Conservation (phyloP, 2,797 vertebrate species). For the Hippopotamyrus pictus region DNA sequence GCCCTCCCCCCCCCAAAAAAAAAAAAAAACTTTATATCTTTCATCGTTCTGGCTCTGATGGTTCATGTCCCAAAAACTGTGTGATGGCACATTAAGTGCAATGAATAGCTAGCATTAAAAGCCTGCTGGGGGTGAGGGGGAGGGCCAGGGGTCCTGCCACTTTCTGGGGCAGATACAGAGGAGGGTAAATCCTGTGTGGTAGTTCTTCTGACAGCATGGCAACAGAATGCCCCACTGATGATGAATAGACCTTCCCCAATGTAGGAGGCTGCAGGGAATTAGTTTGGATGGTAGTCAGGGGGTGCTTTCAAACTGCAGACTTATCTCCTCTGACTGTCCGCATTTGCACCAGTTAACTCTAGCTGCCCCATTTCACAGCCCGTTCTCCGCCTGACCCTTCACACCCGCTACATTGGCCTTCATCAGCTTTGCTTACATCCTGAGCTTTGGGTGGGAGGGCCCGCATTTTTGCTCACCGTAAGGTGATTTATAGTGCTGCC, state of each 20-base stretch:
- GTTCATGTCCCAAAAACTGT: neutral
- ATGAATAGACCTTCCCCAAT: neutral
- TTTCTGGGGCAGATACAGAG: neutral
- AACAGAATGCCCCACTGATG: neutral
- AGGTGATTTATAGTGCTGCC: neutral
- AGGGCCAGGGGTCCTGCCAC: neutral
- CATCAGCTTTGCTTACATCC: neutral
- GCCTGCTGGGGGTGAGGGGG: neutral
- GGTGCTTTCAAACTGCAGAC: neutral
- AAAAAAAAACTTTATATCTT: neutral
- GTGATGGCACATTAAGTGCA: neutral
- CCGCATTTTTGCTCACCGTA: neutral
- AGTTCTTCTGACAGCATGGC: neutral
- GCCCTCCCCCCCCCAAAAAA: neutral
- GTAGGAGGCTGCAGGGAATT: neutral
- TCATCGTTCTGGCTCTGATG: neutral
- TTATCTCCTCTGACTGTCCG: neutral
- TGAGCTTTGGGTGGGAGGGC: neutral
- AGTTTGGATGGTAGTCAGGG: neutral
- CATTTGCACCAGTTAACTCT: neutral
- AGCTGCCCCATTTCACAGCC: neutral
- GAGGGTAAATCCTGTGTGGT: neutral
- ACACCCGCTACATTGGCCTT: neutral
- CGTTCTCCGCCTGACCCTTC: neutral
- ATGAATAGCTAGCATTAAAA: neutral